Evolutionary conservation across 2,888 invertebrate genomes (phyloP), one percentile per base, ranked within the genome.

Genomic region (Pandemis heparana): DNA sequence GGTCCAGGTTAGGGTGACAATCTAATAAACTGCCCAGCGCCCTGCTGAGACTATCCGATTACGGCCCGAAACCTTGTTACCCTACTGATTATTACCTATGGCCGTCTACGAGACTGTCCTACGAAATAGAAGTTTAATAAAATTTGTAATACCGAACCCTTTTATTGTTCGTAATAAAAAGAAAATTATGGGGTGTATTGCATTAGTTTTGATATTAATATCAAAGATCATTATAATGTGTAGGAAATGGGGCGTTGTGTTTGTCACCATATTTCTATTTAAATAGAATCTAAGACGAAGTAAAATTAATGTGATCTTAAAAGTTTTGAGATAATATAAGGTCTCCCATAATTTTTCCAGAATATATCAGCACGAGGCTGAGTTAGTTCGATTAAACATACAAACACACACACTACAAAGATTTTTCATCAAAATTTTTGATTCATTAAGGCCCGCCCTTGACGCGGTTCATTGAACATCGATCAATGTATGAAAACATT

Each of bases 51-150:
- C 89, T 83, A 87, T 90, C 91, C 92, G 90, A 89, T 92, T 92
- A 92, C 88, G 86, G 84, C 83, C 83, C 83, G 81, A 87, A 93
- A 93, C 89, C 91, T 91, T 87, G 93, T 93, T 94, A 93, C 92
- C 90, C 90, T 90, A 89, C 87, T 92, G 92, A 94, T 94, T 92
- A 93, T 92, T 92, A 91, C 87, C 87, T 70, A 89, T 87, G 87
- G 88, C 86, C 84, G 85, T 87, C 83, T 83, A 85, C 81, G 79
- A 79, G 82, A 80, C 75, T 75, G 56, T 53, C 59, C 60, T 65
- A 60, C 61, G 65, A 59, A 69, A 73, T 73, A 51, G 74, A 74
- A 74, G 51, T 74, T 69, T 70, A 74, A 74, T 70, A 70, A 70
- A 53, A 70, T 70, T 70, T 74, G 69, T 73, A 68, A 68, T 14